phyloP scores from a whole-genome alignment of 2,888 invertebrate species.

The Catocala fraxini region DNA sequence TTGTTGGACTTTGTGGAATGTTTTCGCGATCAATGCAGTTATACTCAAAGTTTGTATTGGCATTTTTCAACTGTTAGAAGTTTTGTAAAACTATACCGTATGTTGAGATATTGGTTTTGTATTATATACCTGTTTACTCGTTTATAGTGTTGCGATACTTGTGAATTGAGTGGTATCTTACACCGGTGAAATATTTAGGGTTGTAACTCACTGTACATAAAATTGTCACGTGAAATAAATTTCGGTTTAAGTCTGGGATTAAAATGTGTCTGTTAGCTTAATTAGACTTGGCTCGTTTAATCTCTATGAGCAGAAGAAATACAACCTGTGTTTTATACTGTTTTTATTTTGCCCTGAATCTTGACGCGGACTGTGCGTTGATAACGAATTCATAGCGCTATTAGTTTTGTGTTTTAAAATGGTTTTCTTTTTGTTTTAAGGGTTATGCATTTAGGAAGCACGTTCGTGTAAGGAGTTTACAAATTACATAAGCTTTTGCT shows the following conservation, averaged over 20 bases:
- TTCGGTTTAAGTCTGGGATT: no score
- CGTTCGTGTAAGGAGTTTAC: conserved; percentile 10
- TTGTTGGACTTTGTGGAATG: conserved; percentile 18
- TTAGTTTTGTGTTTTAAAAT: not conserved
- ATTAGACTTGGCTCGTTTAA: not conserved
- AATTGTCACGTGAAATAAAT: not conserved
- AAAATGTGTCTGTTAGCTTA: not conserved
- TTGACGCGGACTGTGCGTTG: no score
- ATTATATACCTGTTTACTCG: conserved; percentile 18
- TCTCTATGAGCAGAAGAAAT: not conserved
- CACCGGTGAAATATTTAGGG: not conserved
- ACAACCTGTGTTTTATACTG: not conserved
- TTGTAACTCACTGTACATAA: no score
- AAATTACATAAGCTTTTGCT: conserved; percentile 15
- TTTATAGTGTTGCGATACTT: conserved; percentile 3
- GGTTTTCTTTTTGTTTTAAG: not conserved
- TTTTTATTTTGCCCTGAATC: no score
- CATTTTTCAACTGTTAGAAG: conserved; percentile 36
- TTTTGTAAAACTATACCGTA: conserved; percentile 22
- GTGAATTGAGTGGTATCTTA: not conserved
- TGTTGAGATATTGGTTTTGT: conserved; percentile 13
- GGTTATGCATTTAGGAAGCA: conserved; percentile 7
- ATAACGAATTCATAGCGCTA: not conserved
- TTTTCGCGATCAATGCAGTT: conserved; percentile 26
- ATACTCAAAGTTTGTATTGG: conserved; percentile 36